These are phyloP conservation scores for Pocillopora meandrina DNA, from an alignment of 92 coral and sea anemone genomes.

Conservation along the genomic window DNA sequence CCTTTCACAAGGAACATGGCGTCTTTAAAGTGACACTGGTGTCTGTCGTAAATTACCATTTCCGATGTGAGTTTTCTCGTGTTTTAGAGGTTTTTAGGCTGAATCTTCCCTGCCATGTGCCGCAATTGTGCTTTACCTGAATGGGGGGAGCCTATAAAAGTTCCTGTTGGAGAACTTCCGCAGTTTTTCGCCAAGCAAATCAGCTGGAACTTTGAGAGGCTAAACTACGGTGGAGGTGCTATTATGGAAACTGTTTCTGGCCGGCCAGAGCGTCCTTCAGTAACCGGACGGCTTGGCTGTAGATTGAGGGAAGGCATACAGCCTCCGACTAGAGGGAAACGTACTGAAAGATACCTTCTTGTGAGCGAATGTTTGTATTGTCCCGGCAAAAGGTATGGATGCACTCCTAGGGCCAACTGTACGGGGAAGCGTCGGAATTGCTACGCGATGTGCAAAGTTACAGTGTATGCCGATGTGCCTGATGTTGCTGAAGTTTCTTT, in stretches of 20 bases:
- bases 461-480: constrained; percentile 81
- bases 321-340: constrained; percentile 73
- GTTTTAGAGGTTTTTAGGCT: neutral
- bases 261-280: constrained; percentile 87
- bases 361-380: constrained; percentile 95
- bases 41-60: constrained; percentile 10
- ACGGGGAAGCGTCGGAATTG: constrained; percentile 94
- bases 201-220: constrained; percentile 97
- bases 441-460: constrained; percentile 89
- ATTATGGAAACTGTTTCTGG: constrained; percentile 82
- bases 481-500: constrained; percentile 82
- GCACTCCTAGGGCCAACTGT: constrained; percentile 93
- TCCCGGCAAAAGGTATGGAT: constrained; percentile 93
- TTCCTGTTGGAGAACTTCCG: constrained; percentile 81
- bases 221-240: constrained; percentile 93
- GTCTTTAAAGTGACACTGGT: constrained; percentile 38
- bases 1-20: constrained; percentile 46
- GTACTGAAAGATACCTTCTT: constrained; percentile 87
- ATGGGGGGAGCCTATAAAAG: constrained; percentile 92
- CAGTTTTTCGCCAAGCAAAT: constrained; percentile 87
- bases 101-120: constrained; percentile 60
- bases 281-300: constrained; percentile 88
- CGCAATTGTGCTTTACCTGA: constrained; percentile 95
- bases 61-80: neutral
- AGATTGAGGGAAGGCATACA: constrained; percentile 87